Percentiles rank a stretch among this genome's conserved stretches.
These are phyloP conservation scores for Cryptoprocta ferox DNA, from an alignment of 2,797 vertebrate species.

Conservation along the genomic window DNA sequence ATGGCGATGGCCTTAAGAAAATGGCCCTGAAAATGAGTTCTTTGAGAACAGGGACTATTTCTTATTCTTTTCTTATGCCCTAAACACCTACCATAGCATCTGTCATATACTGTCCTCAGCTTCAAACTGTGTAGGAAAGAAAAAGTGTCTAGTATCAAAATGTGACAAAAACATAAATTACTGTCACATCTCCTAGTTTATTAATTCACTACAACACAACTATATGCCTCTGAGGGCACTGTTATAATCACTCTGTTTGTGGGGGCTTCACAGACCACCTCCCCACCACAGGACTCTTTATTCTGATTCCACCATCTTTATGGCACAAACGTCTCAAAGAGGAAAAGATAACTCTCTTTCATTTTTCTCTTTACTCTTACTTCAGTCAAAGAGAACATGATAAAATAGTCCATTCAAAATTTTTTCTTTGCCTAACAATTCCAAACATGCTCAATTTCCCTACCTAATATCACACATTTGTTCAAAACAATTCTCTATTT, in stretches of 20 bases:
- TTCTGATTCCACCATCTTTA: not conserved
- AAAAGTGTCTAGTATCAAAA: constrained; percentile 1
- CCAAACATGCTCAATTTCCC: not conserved
- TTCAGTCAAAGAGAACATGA: not conserved
- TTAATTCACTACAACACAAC: not conserved
- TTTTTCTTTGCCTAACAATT: not conserved
- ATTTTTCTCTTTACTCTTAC: not conserved
- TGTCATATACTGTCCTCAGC: not conserved
- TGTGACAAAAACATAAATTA: not conserved
- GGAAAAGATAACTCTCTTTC: not conserved
- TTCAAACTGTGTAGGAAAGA: not conserved
- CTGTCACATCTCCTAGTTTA: not conserved
- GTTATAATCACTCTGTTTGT: not conserved
- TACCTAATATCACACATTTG: not conserved
- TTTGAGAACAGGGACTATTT: not conserved
- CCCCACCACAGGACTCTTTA: not conserved
- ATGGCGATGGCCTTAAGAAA: not conserved
- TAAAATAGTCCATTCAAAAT: not conserved
- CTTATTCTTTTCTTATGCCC: not conserved
- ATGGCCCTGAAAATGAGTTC: not conserved
- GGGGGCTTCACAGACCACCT: not conserved
- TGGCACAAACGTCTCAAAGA: not conserved
- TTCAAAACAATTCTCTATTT: not conserved
- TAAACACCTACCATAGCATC: not conserved
- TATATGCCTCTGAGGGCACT: not conserved